Base-by-base conservation (phyloP, 2,888 invertebrate species). In the Prionchulus punctatus region DNA sequence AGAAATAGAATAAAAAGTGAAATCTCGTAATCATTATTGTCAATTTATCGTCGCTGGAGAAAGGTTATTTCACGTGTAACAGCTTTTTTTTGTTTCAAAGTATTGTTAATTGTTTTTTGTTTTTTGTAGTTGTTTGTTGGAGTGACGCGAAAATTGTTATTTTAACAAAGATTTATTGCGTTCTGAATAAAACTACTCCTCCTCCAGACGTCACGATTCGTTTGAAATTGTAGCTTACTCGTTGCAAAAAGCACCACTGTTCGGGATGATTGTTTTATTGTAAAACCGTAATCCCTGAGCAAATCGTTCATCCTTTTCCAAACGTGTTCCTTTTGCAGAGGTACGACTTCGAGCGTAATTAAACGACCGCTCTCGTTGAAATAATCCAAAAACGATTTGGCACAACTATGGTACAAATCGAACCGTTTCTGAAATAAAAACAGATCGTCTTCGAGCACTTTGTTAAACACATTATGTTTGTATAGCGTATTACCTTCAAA, bases 381-480 rank as follows among this genome's bases (percentile, higher is more conserved):
- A 54, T 67, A 69, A 26, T 56, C 50, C 27, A 68, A 55, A 52
- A 69, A 68, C 26, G 67, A 65, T 23, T 62, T 59, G n/a, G 67
- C 60, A 52, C 65, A 63, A 28, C 58, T 58, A 50, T 66, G 63
- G 57, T 63, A 69, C 28, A 61, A 59, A 27, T 67, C 65, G 18
- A 65, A 57, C 27, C 68, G 57, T 58, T 63, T 64, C 67, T 67
- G 55, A 56, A 65, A 57, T 43, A 23, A 23, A 23, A 45, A 23
- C 7, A 23, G n/a, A n/a, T n/a, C n/a, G n/a, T n/a, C n/a, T n/a
- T n/a, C n/a, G n/a, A n/a, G n/a, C n/a, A n/a, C n/a, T n/a, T n/a
- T n/a, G n/a, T n/a, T n/a, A n/a, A n/a, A n/a, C n/a, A n/a, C n/a
- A n/a, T n/a, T n/a, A n/a, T n/a, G n/a, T n/a, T n/a, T n/a, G n/a